Percentiles rank a stretch among this genome's conserved stretches.
Conservation (phyloP, 2,888 invertebrate species). For the Phragmatobia fuliginosa region DNA sequence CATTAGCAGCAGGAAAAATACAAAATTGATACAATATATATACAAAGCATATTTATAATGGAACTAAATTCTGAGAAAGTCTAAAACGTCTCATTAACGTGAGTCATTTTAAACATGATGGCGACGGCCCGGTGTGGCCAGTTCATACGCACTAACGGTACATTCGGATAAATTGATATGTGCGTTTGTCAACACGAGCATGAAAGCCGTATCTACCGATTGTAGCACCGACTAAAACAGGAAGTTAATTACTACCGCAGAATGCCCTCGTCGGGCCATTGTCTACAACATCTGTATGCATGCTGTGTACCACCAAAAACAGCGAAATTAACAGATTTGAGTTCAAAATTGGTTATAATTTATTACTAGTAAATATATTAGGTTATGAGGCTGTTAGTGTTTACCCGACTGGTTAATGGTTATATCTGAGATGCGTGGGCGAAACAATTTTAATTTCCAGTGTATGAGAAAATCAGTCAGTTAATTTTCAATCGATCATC, state of each 20-base stretch:
- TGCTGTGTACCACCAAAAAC: conserved; percentile 18
- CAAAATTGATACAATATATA: not conserved
- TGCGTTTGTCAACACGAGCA: conserved; percentile 31
- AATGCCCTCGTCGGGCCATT: conserved; percentile 46
- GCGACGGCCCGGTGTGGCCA: conserved; percentile 17
- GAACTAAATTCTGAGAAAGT: conserved; percentile 34
- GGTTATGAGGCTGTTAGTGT: not conserved
- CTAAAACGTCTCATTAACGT: conserved; percentile 32
- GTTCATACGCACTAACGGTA: conserved; percentile 43
- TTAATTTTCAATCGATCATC: too few relatives aligned
- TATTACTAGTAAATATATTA: not conserved
- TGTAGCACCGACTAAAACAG: conserved; percentile 50
- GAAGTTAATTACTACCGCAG: conserved; percentile 54
- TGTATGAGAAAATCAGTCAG: too few relatives aligned
- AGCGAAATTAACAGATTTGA: not conserved
- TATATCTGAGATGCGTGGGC: too few relatives aligned
- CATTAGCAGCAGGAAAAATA: not conserved
- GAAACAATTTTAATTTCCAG: too few relatives aligned
- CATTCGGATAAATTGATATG: conserved; percentile 44
- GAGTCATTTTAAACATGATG: conserved; percentile 37
- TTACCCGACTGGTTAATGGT: not conserved
- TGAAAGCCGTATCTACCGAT: conserved; percentile 29
- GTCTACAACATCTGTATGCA: conserved; percentile 43
- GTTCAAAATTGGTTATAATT: not conserved
- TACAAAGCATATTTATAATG: conserved; percentile 1